Evolutionary conservation across 2,888 invertebrate genomes (phyloP).

Genomic region (Nemapogon koenigi): DNA sequence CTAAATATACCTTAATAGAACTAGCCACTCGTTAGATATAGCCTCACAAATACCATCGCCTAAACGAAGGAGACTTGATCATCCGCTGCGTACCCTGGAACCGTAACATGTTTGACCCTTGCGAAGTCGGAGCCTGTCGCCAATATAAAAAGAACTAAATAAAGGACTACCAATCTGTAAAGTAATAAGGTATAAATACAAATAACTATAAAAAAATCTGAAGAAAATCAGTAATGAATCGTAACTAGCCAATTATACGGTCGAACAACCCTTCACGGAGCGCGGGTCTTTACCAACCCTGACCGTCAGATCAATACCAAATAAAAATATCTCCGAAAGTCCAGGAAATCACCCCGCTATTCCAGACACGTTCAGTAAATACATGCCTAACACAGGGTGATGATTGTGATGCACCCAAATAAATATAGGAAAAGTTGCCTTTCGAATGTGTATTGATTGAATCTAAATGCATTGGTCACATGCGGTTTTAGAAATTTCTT

Average conservation of each 20-base stretch:
- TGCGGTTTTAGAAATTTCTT: too few relatives aligned
- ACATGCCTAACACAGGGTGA: slow-evolving; percentile 49
- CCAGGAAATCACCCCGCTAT: slow-evolving; percentile 46
- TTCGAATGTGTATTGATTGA: slow-evolving; percentile 9
- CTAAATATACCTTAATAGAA: too few relatives aligned
- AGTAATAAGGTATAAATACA: too few relatives aligned
- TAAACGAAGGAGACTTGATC: too few relatives aligned
- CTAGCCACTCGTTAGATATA: too few relatives aligned
- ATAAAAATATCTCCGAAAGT: slow-evolving; percentile 56
- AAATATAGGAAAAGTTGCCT: slow-evolving; percentile 5
- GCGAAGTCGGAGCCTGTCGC: too few relatives aligned
- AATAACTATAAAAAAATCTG: neutral
- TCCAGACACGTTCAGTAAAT: slow-evolving; percentile 59
- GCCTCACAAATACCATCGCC: too few relatives aligned
- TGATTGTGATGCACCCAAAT: slow-evolving; percentile 53
- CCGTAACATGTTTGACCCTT: too few relatives aligned
- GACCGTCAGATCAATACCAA: slow-evolving; percentile 40
- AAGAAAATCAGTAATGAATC: slow-evolving; percentile 44
- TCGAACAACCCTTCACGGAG: slow-evolving; percentile 49
- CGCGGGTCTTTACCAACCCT: slow-evolving; percentile 20
- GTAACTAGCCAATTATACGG: slow-evolving; percentile 59
- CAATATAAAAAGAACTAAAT: too few relatives aligned
- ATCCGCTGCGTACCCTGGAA: too few relatives aligned
- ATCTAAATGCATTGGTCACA: too few relatives aligned
- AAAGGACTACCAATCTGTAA: too few relatives aligned